Conservation (phyloP, 64 coral and sea anemone species). For the Stylophora pistillata region DNA sequence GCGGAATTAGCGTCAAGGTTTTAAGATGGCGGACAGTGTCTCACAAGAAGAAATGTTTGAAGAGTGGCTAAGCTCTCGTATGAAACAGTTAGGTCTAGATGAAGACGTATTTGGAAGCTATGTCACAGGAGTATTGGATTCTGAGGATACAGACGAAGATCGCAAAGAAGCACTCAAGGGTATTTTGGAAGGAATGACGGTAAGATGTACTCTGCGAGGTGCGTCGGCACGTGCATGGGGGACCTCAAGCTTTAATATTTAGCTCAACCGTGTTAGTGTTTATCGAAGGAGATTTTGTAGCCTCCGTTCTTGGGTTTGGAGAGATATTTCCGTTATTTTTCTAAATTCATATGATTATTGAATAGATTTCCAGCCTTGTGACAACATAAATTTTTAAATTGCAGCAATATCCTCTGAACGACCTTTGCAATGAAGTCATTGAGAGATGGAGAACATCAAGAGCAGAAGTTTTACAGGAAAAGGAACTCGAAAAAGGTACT, state of each 20-base stretch:
- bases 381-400: neutral
- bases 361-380: no score
- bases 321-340: no score
- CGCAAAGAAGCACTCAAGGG: constrained; percentile 71
- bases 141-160: constrained; percentile 89
- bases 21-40: constrained; percentile 81
- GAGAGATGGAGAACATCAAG: constrained; percentile 76
- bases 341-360: no score
- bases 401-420: constrained; percentile 70
- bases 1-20: neutral
- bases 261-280: no score
- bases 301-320: no score
- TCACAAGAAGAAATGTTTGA: constrained; percentile 46
- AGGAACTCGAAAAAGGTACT: constrained; percentile 61
- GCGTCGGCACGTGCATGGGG: neutral
- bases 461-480: constrained; percentile 68
- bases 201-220: neutral
- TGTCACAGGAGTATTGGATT: constrained; percentile 84
- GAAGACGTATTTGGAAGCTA: constrained; percentile 96
- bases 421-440: constrained; percentile 77
- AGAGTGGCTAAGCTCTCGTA: constrained; percentile 71
- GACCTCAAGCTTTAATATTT: neutral
- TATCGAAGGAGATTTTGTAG: neutral
- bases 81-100: constrained; percentile 78
- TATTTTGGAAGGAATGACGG: constrained; percentile 91